Base-by-base conservation (phyloP, 2,113 vertebrate genomes). In the Eira barbara region DNA sequence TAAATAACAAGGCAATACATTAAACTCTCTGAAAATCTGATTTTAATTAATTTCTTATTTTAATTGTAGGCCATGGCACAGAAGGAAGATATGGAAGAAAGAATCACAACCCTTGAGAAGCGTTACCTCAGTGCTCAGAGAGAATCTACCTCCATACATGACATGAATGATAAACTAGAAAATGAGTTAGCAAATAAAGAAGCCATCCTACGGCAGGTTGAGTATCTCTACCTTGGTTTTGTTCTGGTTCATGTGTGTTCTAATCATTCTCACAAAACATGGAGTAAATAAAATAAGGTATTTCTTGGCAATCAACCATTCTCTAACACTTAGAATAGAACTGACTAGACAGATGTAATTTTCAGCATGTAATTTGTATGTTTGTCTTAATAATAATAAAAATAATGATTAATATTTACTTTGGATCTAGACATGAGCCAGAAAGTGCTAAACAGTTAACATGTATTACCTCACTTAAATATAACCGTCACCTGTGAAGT, bases 61-160 rank as follows among this genome's bases (percentile, higher is more conserved):
- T 90, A 80, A 86, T 36, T 39, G 23, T 98, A 99, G 99, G 99
- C 99, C 93, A 99, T 99, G 99, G 99, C 99, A 96, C 99, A 99
- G 98, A 99, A 99, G 97, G 99, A 99, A 97, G 99, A 99, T 96
- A 99, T 99, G 99, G 99, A 99, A 98, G 99, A 99, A 98, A 99
- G 99, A 87, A 99, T 99, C 91, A 99, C 99, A 1, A 99, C 99
- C 0, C 98, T 99, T 97, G 99, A 99, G 97, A 99, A 99, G 98
- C 99, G 99, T 96, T 99, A 99, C 99, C 99, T 99, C 98, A 99
- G 99, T 98, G 99, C 99, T 96, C 99, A 99, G 98, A 99, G 99
- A 93, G 99, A 99, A 99, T 99, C 99, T 98, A 99, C 99, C 79
- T 99, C 99, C 36, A 99, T 99, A 93, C 99, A 99, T 27, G 99